Conservation (phyloP, 2,888 invertebrate genomes). For the Caradrina clavipalpis region DNA sequence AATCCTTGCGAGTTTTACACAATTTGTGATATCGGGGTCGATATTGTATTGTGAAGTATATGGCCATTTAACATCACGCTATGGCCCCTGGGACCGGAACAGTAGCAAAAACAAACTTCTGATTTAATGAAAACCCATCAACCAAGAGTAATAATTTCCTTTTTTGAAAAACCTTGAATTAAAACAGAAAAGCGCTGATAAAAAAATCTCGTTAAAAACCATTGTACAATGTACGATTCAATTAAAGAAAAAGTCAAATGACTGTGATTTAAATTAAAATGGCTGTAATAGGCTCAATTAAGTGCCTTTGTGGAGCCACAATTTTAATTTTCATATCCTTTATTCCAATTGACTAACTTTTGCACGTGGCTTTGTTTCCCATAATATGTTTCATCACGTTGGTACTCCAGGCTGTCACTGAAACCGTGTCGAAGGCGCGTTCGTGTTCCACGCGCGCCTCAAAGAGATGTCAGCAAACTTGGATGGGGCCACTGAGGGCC, state of each 20-base stretch:
- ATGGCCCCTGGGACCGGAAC: too few species aligned
- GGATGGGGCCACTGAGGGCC: too few species aligned
- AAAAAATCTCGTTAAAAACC: constrained; percentile 31
- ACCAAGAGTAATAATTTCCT: not conserved
- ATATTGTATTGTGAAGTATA: too few species aligned
- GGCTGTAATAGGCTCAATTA: constrained; percentile 42
- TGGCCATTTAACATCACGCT: too few species aligned
- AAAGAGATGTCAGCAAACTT: too few species aligned
- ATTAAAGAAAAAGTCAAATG: constrained; percentile 40
- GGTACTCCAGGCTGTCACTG: too few species aligned
- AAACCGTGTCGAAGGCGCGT: too few species aligned
- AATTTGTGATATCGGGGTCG: too few species aligned
- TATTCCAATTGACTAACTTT: not conserved
- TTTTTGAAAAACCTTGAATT: not conserved
- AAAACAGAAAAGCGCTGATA: constrained; percentile 1
- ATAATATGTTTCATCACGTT: too few species aligned
- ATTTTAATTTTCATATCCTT: constrained; percentile 17
- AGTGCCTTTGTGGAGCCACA: constrained; percentile 18
- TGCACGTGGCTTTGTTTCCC: not conserved
- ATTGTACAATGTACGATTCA: constrained; percentile 34
- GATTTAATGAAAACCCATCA: constrained; percentile 13
- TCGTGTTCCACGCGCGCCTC: too few species aligned
- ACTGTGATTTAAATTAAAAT: constrained; percentile 38
- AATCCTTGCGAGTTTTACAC: too few species aligned
- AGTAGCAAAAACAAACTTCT: not conserved